Evolutionary conservation across 1,140 invertebrate species (phyloP), one percentile per base, ranked within the genome.

Genomic region (Drosophila parvula): DNA sequence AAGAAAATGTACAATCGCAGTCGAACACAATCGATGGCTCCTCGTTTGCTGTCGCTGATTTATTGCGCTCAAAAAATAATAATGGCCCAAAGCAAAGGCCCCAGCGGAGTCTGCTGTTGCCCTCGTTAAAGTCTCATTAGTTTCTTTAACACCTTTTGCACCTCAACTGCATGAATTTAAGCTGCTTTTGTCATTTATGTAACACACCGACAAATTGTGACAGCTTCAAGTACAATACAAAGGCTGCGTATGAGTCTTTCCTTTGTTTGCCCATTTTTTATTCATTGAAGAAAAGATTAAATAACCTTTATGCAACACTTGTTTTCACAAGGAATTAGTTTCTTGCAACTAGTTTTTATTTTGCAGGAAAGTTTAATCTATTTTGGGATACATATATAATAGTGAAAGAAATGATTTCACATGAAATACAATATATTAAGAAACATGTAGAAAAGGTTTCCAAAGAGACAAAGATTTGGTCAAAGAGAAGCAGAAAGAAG

Each of bases 31-130:
- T 67, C 65, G 62, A 69, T 53, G 61, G 34, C 47, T 55, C 22
- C 12, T 67, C 65, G 62, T 51, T 68, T 51, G 30, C 65, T 64
- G 65, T 51, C 45, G 22, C 65, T 69, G 65, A 67, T 67, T 69
- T 67, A 69, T 67, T 65, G 47, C 27, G 47, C 47, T 69, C 12
- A 45, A 55, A 51, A 44, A 44, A 69, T 69, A 44, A 69, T 67
- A 48, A 43, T 28, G 41, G 32, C 16, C 30, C 9, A 16, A 5
- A 48, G 47, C 28, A 10, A 18, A 51, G 48, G 12, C 30, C n/a
- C 11, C 34, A 55, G 8, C 18, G 34, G 34, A 38, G 34, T 22
- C 32, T 16, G 3, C 47, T 50, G 47, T 36, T 18, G 22, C 32
- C 18, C 51, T 55, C 51, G 51, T 55, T 55, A 55, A 55, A 55